Percentiles rank a stretch among this genome's conserved stretches.
Conservation (phyloP, 2,888 invertebrate species). For the Neoitamus cyanurus region DNA sequence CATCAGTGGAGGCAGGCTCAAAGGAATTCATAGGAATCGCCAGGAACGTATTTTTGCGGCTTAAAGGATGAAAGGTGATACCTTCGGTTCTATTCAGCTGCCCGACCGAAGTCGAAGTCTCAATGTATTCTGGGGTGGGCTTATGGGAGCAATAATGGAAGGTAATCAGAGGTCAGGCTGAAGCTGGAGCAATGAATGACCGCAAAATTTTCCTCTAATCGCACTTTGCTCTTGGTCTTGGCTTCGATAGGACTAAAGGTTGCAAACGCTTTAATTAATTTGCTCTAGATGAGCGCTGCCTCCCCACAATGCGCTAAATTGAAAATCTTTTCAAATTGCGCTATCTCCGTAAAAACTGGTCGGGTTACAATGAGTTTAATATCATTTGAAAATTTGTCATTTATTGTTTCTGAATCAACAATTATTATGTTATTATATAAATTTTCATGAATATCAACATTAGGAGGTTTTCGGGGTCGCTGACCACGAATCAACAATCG, state of each 20-base stretch:
- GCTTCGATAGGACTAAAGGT: background rate
- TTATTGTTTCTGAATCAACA: too few relatives aligned
- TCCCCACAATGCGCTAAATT: too few relatives aligned
- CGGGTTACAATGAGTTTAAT: too few relatives aligned
- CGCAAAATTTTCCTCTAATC: background rate
- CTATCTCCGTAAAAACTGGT: too few relatives aligned
- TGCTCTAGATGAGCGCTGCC: too few relatives aligned
- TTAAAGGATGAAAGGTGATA: slow-evolving; percentile 34
- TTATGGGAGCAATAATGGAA: background rate
- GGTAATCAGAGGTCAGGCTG: background rate
- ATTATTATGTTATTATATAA: too few relatives aligned
- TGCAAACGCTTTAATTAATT: background rate
- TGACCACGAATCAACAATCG: too few relatives aligned
- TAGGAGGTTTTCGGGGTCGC: too few relatives aligned
- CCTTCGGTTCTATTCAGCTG: background rate
- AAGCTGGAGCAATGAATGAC: background rate
- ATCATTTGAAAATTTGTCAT: too few relatives aligned
- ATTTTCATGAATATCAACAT: too few relatives aligned
- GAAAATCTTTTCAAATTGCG: too few relatives aligned
- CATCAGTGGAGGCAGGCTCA: background rate
- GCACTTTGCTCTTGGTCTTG: background rate
- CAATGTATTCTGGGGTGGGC: background rate
- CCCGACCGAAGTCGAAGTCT: background rate
- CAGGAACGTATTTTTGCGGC: background rate
- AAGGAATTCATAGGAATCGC: slow-evolving; percentile 23